Evolutionary conservation across 2,113 vertebrate species (phyloP), one percentile per base, ranked within the genome.

Genomic region (Sclerurus mexicanus): DNA sequence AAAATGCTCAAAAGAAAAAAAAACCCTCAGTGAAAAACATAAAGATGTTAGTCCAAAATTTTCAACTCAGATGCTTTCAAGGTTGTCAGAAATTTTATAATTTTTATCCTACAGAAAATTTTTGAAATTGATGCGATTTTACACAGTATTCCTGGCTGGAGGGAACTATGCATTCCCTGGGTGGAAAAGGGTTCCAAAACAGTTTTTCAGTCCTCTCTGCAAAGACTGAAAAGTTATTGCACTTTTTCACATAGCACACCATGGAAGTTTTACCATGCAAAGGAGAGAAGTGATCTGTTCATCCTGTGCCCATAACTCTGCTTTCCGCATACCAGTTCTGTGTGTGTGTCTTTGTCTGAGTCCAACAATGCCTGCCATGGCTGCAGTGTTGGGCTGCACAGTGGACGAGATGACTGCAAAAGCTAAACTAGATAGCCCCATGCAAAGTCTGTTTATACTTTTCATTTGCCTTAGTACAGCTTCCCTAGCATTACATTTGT

Each of bases 391-490:
- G 59, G 30, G 55, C 47, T 81, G 21, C 2, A 0, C 16, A 30
- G 55, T 31, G 20, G 49, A n/a, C 7, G 49, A 42, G 50, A 63
- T 16, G 13, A 59, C 28, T 64, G 22, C 40, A 75, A 76, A 90
- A 87, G 23, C 56, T 62, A 53, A 80, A 83, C 37, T 17, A n/a
- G 89, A 74, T 21, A 84, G 20, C 25, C 39, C 67, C 14, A 2
- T 40, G 28, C 21, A 63, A 75, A 53, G 28, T 27, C 30, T 75
- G 18, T 74, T 93, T 89, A 56, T n/a, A 74, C 27, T 22, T 66
- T 91, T 84, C 87, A 18, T 89, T 63, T 94, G 69, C 79, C 76
- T 89, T 85, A 92, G 64, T 66, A 94, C 35, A 73, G 25, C 40
- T 68, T 12, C 49, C 73, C 49, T 62, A 49, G 23, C 12, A 39